These are phyloP conservation scores for Ictidomys tridecemlineatus DNA, from an alignment of 2,113 vertebrate genomes.

Conservation along the genomic window DNA sequence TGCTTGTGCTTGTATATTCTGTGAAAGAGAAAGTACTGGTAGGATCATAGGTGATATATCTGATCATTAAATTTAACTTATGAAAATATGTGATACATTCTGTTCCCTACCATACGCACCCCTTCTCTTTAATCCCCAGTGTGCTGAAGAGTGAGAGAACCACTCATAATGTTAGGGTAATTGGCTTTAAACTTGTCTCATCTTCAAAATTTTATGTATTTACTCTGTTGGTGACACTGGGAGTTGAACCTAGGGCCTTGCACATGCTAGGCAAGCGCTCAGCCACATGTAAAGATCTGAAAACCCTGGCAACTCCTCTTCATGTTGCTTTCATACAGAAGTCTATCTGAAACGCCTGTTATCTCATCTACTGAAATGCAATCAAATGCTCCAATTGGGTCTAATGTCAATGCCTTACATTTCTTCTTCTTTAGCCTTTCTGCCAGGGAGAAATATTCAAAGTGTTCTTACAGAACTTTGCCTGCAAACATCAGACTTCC, in stretches of 20 bases:
- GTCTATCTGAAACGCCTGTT: not conserved
- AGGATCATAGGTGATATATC: slow-evolving; percentile 29
- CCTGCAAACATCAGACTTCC: slow-evolving; percentile 46
- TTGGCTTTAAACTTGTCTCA: slow-evolving; percentile 6
- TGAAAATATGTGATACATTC: not conserved
- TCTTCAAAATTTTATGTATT: not conserved
- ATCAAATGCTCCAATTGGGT: not conserved
- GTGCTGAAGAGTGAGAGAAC: not conserved
- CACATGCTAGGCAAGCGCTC: not conserved
- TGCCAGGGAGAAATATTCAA: slow-evolving; percentile 29
- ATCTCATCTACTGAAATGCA: not conserved
- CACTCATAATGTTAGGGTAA: not conserved
- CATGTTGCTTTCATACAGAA: not conserved
- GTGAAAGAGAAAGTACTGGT: not conserved
- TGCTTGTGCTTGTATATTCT: not conserved
- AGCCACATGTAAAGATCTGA: not conserved
- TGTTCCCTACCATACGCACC: not conserved
- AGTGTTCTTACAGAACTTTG: not conserved
- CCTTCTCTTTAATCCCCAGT: not conserved
- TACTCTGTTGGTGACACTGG: not conserved
- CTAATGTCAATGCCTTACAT: not conserved
- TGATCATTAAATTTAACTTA: slow-evolving; percentile 34
- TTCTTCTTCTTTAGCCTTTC: not conserved
- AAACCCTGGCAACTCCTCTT: not conserved
- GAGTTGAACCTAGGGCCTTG: not conserved